These are phyloP conservation scores for Caenorhabditis sp. DNA, from an alignment of 2,888 invertebrate species.

Conservation along the genomic window DNA sequence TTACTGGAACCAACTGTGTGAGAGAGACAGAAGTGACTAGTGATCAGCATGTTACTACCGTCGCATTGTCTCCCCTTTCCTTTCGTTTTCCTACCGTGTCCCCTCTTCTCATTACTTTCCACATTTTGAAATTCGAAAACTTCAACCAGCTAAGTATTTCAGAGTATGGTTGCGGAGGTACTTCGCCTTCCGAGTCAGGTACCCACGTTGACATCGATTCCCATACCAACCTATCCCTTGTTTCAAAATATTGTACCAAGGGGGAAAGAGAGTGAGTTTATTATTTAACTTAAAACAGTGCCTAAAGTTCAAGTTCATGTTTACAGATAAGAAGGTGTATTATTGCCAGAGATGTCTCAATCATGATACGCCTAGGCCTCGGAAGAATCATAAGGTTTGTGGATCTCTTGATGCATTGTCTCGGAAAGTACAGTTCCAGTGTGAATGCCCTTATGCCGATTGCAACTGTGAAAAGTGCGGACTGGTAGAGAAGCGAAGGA, in stretches of 20 bases:
- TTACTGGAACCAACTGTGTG: constrained; percentile 49
- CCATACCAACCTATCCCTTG: constrained; percentile 1
- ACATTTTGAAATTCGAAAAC: constrained; percentile 13
- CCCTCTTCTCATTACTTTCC: constrained; percentile 6
- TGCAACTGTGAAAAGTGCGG: constrained; percentile 76
- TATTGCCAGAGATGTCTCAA: constrained; percentile 82
- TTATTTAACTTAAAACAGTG: background rate
- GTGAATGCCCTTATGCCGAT: constrained; percentile 75
- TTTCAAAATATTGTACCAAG: background rate
- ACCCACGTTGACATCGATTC: constrained; percentile 7
- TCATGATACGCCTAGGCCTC: constrained; percentile 75
- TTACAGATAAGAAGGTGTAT: constrained; percentile 77
- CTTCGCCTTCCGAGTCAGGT: constrained; percentile 28
- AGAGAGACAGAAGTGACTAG: constrained; percentile 43
- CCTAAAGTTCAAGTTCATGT: background rate
- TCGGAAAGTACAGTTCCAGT: constrained; percentile 59
- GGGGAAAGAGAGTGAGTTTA: constrained; percentile 28
- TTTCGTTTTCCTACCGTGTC: constrained; percentile 10
- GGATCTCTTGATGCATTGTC: too few species aligned
- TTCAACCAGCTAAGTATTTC: background rate
- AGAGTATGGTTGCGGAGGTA: constrained; percentile 39
- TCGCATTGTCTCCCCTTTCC: constrained; percentile 12
- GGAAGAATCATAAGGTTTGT: constrained; percentile 80
- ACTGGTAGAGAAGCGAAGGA: constrained; percentile 75
- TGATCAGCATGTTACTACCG: constrained; percentile 59